Conservation (phyloP, 2,888 invertebrate genomes). For the Crossocerus cetratus region DNA sequence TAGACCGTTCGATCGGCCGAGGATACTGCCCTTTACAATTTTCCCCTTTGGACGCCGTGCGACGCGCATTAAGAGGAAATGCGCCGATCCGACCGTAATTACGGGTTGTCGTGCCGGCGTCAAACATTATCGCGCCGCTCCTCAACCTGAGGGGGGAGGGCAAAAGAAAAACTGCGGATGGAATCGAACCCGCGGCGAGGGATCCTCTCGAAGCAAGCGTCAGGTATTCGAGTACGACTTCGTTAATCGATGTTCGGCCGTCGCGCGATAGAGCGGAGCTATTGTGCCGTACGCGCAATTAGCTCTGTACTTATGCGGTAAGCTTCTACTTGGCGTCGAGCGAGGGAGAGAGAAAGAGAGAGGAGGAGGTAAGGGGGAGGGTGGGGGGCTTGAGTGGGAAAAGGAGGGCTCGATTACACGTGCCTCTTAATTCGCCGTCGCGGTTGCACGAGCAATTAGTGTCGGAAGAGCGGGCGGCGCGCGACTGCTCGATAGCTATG, state of each 20-base stretch:
- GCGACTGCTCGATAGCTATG: conserved; percentile 13
- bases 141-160: neutral
- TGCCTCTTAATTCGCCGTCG: conserved; percentile 52
- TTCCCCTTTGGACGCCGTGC: conserved; percentile 11
- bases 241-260: conserved; percentile 17
- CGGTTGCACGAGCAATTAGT: conserved; percentile 47
- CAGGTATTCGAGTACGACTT: conserved; percentile 8
- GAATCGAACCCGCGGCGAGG: neutral
- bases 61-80: conserved; percentile 20
- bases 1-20: conserved; percentile 40
- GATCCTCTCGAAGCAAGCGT: neutral
- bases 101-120: conserved; percentile 10
- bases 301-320: conserved; percentile 29
- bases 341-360: no score
- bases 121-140: conserved; percentile 4
- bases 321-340: no score
- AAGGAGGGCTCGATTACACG: conserved; percentile 37
- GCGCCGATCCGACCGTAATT: conserved; percentile 22
- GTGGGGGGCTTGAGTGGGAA: neutral
- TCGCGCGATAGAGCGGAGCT: conserved; percentile 10
- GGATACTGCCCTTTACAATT: conserved; percentile 28
- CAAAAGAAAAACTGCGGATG: conserved; percentile 3
- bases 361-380: no score
- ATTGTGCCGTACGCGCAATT: conserved; percentile 55
- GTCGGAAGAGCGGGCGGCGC: conserved; percentile 21